Conservation (phyloP, 2,888 invertebrate genomes). For the Podotricha telesiphe region DNA sequence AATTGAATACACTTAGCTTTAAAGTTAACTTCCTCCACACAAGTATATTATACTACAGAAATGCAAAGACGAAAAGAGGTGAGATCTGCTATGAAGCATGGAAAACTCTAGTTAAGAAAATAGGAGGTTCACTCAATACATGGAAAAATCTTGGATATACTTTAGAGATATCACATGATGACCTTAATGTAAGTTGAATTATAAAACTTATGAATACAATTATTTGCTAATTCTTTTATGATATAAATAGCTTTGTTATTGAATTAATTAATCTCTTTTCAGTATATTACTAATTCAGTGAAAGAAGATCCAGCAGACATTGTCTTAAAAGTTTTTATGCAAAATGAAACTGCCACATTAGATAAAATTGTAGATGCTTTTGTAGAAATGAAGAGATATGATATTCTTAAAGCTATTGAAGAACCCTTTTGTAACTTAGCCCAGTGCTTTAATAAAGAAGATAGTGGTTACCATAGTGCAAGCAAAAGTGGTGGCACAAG, state of each 20-base stretch:
- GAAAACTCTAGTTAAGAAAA: constrained; percentile 67
- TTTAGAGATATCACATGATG: constrained; percentile 65
- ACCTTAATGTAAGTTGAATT: constrained; percentile 69
- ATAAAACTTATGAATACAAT: background rate
- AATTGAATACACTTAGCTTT: constrained; percentile 64
- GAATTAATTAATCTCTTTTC: constrained; percentile 47
- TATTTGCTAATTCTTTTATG: constrained; percentile 32
- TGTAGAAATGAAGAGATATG: constrained; percentile 76
- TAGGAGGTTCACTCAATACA: constrained; percentile 70
- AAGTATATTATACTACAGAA: constrained; percentile 71
- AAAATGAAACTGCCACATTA: constrained; percentile 78
- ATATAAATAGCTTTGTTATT: background rate
- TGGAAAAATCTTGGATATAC: constrained; percentile 72
- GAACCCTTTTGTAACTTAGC: constrained; percentile 66
- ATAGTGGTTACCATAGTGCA: constrained; percentile 75
- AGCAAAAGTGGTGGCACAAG: constrained; percentile 61
- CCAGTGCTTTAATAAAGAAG: constrained; percentile 69
- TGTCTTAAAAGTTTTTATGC: constrained; percentile 79
- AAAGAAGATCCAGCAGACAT: constrained; percentile 81
- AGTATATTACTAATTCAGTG: constrained; percentile 81
- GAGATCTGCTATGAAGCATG: constrained; percentile 70
- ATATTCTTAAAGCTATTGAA: constrained; percentile 78
- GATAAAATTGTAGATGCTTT: constrained; percentile 80
- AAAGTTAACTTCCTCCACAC: constrained; percentile 72
- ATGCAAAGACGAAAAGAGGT: constrained; percentile 67